Conservation (phyloP, 2,888 invertebrate genomes). For the Margaritifera margaritifera region DNA sequence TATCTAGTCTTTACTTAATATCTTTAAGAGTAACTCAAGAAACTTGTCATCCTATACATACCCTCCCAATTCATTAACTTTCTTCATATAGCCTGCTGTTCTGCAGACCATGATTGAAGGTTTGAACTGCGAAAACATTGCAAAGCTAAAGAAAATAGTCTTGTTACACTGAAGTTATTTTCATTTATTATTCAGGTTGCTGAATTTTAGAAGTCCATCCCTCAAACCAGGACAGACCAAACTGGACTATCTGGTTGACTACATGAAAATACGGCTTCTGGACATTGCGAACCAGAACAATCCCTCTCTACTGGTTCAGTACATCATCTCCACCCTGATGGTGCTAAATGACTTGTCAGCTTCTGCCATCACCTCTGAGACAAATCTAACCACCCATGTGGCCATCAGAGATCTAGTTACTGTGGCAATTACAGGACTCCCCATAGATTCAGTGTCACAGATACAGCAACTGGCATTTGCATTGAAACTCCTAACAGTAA, state of each 20-base stretch:
- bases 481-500: conserved; percentile 51
- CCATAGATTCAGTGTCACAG: conserved; percentile 37
- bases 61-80: too few relatives aligned
- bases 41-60: too few relatives aligned
- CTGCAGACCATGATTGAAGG: too few relatives aligned
- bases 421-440: conserved; percentile 38
- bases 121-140: too few relatives aligned
- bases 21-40: too few relatives aligned
- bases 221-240: conserved; percentile 14
- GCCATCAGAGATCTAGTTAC: conserved; percentile 50
- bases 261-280: conserved; percentile 33
- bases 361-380: conserved; percentile 7
- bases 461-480: conserved; percentile 51
- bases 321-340: conserved; percentile 43
- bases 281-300: conserved; percentile 48
- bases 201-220: conserved; percentile 25
- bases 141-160: too few relatives aligned
- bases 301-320: conserved; percentile 51
- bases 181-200: conserved; percentile 26
- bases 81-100: too few relatives aligned
- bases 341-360: conserved; percentile 53
- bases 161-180: too few relatives aligned
- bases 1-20: too few relatives aligned
- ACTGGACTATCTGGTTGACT: conserved; percentile 37
- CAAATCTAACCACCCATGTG: conserved; percentile 27